Evolutionary conservation across 2,797 vertebrate genomes (phyloP).

Genomic region (Psittacula echo): DNA sequence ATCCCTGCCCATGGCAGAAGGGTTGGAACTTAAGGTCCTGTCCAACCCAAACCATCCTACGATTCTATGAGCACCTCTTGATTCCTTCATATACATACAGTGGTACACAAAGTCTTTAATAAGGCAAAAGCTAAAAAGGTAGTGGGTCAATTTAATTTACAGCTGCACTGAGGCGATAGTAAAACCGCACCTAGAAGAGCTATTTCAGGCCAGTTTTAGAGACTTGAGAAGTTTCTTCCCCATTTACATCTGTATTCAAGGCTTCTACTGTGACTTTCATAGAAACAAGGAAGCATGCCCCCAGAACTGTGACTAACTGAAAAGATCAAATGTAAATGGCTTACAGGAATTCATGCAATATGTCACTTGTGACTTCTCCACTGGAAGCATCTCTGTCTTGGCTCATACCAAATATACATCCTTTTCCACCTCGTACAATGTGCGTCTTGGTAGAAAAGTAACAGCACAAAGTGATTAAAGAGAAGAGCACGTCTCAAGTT

Average conservation of each 20-base stretch:
- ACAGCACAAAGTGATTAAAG: not conserved
- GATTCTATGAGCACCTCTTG: not conserved
- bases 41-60: not conserved
- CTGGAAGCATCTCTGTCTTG: not conserved
- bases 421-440: not conserved
- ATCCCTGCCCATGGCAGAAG: not conserved
- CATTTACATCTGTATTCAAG: not conserved
- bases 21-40: not conserved
- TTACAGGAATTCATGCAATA: conserved; percentile 1
- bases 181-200: not conserved
- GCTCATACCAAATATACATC: not conserved
- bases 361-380: conserved; percentile 1
- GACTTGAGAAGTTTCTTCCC: not conserved
- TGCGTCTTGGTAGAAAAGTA: not conserved
- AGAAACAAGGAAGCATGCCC: not conserved
- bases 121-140: not conserved
- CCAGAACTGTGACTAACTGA: conserved; percentile 8
- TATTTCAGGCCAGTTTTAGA: not conserved
- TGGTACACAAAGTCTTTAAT: not conserved
- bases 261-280: not conserved
- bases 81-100: not conserved
- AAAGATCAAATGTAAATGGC: conserved; percentile 7
- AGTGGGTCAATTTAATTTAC: not conserved
- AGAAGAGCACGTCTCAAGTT: not conserved
- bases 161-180: not conserved